phyloP scores from a whole-genome alignment of 2,888 invertebrate species.

The Rhorus exstirpatorius region DNA sequence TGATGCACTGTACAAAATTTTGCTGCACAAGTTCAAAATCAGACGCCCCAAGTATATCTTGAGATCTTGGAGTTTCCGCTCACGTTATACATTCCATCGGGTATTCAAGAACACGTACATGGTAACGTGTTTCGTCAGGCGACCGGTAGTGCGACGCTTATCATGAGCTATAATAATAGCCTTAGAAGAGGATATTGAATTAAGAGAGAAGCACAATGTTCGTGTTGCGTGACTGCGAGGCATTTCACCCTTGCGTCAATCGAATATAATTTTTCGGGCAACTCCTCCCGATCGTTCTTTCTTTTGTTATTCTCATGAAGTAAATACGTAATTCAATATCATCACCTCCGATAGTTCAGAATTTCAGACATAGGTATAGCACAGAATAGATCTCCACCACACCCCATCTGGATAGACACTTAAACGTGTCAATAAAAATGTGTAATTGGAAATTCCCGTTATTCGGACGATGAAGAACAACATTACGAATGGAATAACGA shows the following conservation, averaged over 20 bases:
- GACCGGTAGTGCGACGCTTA: slow-evolving; percentile 49
- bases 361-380: too few species aligned
- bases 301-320: slow-evolving; percentile 32
- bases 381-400: neutral
- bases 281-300: slow-evolving; percentile 10
- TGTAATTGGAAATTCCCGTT: neutral
- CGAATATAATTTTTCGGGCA: slow-evolving; percentile 54
- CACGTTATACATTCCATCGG: slow-evolving; percentile 12
- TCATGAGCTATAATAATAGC: slow-evolving; percentile 44
- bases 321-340: slow-evolving; percentile 38
- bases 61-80: slow-evolving; percentile 22
- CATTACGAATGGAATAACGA: slow-evolving; percentile 36
- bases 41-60: slow-evolving; percentile 32
- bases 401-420: neutral
- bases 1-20: neutral
- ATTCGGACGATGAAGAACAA: slow-evolving; percentile 19
- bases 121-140: slow-evolving; percentile 28
- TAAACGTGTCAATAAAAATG: neutral
- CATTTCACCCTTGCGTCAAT: slow-evolving; percentile 56
- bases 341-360: neutral
- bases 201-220: slow-evolving; percentile 58
- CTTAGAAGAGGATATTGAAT: slow-evolving; percentile 49
- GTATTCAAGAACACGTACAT: slow-evolving; percentile 30
- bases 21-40: neutral
- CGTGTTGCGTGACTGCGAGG: slow-evolving; percentile 66